These are phyloP conservation scores for Leucopsar rothschildi DNA, from an alignment of 2,113 vertebrate genomes.

Conservation along the genomic window DNA sequence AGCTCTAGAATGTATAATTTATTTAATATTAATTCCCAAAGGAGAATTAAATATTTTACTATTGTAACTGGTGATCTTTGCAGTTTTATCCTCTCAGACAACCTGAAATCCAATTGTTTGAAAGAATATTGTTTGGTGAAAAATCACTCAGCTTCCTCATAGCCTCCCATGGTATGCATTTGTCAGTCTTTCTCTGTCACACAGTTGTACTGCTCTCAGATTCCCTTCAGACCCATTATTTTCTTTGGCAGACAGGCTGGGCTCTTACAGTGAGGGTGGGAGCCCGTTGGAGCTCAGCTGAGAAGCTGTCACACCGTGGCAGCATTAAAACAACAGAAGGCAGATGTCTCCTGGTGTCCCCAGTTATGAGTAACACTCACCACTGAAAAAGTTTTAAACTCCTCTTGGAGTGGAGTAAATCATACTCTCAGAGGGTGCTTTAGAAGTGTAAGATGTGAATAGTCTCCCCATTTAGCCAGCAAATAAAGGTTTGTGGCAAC, in stretches of 20 bases:
- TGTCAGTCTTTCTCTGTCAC: background rate
- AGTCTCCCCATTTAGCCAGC: background rate
- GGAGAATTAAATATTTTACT: background rate
- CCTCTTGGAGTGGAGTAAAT: background rate
- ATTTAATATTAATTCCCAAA: background rate
- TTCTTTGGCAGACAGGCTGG: background rate
- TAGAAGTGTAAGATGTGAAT: background rate
- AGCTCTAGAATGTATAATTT: background rate
- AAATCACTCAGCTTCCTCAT: background rate
- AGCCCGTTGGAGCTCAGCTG: accelerated
- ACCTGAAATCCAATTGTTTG: background rate
- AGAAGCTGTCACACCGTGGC: accelerated
- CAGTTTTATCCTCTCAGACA: background rate
- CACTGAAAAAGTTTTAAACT: background rate
- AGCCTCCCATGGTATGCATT: accelerated
- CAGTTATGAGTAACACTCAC: accelerated
- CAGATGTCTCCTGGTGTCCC: background rate
- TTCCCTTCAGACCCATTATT: background rate
- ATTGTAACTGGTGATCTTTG: background rate
- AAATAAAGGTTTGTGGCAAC: background rate
- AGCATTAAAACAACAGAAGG: background rate
- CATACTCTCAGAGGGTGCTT: background rate
- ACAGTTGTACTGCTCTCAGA: background rate
- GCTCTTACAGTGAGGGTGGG: accelerated
- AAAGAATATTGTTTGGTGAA: background rate